phyloP scores from a whole-genome alignment of 2,888 invertebrate genomes.

The Drosophila histrio region DNA sequence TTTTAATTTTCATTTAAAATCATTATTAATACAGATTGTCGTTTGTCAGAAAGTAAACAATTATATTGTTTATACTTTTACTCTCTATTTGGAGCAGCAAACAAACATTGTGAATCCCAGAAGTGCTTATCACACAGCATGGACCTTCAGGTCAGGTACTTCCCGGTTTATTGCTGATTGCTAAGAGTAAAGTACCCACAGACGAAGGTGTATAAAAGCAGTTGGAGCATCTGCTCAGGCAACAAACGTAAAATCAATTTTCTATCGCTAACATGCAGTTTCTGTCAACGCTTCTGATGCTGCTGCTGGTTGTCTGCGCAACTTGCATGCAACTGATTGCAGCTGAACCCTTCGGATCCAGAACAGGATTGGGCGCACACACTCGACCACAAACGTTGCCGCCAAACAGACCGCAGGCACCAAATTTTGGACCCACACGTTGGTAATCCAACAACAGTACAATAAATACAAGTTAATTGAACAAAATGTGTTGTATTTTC shows the following conservation, averaged over 20 bases:
- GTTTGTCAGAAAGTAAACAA: not conserved
- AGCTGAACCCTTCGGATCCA: constrained; percentile 12
- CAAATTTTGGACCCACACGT: constrained; percentile 20
- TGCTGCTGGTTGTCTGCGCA: constrained; percentile 38
- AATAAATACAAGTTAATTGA: constrained; percentile 17
- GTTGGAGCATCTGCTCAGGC: not conserved
- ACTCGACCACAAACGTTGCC: constrained; percentile 38
- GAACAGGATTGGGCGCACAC: constrained; percentile 3
- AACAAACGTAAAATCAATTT: not conserved
- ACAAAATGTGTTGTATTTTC: constrained; percentile 46
- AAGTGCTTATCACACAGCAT: constrained; percentile 1
- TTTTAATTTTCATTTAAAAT: too few relatives aligned
- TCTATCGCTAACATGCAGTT: constrained; percentile 50
- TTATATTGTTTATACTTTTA: too few relatives aligned
- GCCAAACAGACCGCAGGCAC: constrained; percentile 32
- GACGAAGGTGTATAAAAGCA: constrained; percentile 13
- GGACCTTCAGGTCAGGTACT: constrained; percentile 12
- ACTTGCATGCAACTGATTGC: constrained; percentile 18
- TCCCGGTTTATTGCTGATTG: constrained; percentile 14
- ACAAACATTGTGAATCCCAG: constrained; percentile 9
- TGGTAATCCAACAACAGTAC: constrained; percentile 1
- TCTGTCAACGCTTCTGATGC: constrained; percentile 20
- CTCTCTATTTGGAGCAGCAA: not conserved
- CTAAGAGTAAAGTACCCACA: not conserved
- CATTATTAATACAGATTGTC: too few relatives aligned